Evolutionary conservation across 2,797 vertebrate genomes (phyloP), one percentile per base, ranked within the genome.

Genomic region (Lagodon rhomboides): DNA sequence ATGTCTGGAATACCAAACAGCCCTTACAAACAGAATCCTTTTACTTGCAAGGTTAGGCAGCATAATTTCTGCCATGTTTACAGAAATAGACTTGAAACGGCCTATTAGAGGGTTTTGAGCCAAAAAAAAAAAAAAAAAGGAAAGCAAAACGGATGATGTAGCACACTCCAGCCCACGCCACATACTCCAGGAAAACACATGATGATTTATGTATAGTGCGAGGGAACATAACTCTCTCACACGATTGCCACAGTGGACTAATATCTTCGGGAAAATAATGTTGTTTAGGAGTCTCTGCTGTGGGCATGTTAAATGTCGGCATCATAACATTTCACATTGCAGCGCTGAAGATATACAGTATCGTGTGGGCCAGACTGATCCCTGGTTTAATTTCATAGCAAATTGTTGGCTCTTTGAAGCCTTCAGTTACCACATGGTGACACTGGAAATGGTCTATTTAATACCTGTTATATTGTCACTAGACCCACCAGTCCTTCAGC

Each of bases 381-480:
- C 75, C 71, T 66, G 79, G 75, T 91, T 92, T 91, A 76, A 92
- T 91, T 92, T 93, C 80, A 88, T 80, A 87, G 87, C 73, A 90
- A 85, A 90, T 89, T 85, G 88, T 75, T 83, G 85, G 71, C 76
- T 83, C 87, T 94, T 92, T 94, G 90, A 93, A 92, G 86, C 89
- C 85, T 74, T 77, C 62, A 41, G 73, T 89, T 86, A 82, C 91
- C 89, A 86, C 84, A 87, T 83, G 86, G 87, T 83, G 87, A 87
- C 85, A 85, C 65, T 86, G 85, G 86, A 86, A 94, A 88, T 89
- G 80, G 81, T 84, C 83, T 86, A 68, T 90, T 90, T 87, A 88
- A 90, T 92, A 91, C 89, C 90, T 92, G 91, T 85, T 91, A 87
- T 79, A 91, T 88, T 92, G 88, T 88, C 89, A 86, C 85, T 77